Percentiles rank a stretch among this genome's conserved stretches.
phyloP scores from a whole-genome alignment of 92 coral and sea anemone species.

The Galaxea fascicularis region DNA sequence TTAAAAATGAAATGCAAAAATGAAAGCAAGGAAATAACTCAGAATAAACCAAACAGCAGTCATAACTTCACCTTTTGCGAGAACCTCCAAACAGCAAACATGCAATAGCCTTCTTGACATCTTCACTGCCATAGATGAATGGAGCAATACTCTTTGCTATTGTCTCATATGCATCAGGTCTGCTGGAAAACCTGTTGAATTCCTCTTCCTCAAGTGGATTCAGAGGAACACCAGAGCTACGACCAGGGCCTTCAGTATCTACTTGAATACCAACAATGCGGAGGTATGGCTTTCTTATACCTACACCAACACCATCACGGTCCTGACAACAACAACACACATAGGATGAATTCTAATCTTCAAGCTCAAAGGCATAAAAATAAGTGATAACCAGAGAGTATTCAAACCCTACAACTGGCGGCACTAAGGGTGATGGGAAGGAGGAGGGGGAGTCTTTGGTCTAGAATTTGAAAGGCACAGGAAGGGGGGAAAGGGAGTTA shows the following conservation, averaged over 20 bases:
- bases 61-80: constrained; percentile 78
- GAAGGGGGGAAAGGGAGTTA: no score
- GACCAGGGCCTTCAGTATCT: constrained; percentile 97
- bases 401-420: no score
- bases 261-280: constrained; percentile 95
- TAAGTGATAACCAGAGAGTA: no score
- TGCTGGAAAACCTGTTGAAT: constrained; percentile 83
- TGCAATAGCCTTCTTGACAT: constrained; percentile 95
- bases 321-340: constrained; percentile 49
- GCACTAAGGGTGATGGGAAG: no score
- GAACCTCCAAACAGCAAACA: constrained; percentile 98
- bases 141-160: constrained; percentile 98
- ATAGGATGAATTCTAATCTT: background rate
- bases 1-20: background rate
- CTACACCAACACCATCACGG: constrained; percentile 88
- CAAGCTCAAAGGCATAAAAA: no score
- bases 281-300: constrained; percentile 95
- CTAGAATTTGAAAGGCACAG: no score
- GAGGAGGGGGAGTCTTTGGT: no score
- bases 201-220: constrained; percentile 91
- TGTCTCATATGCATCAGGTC: constrained; percentile 88
- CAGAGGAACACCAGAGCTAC: constrained; percentile 81
- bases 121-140: constrained; percentile 95
- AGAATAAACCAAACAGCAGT: background rate
- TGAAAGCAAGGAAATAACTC: background rate